Conservation (phyloP, 2,113 vertebrate genomes). For the Periophthalmus modestus region DNA sequence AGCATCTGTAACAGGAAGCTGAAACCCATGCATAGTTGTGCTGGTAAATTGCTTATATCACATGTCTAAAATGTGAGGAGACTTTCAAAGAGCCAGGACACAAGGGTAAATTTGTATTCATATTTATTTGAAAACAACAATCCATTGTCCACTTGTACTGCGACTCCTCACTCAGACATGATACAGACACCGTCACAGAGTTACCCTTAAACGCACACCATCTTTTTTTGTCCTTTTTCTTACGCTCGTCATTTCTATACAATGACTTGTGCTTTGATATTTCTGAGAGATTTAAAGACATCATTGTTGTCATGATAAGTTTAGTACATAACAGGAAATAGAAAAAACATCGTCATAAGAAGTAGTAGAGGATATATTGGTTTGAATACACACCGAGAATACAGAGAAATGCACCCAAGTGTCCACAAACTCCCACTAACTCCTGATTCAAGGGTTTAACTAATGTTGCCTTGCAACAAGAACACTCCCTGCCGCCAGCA, state of each 20-base stretch:
- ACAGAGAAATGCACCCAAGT: conserved; percentile 68
- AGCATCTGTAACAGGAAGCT: too few relatives aligned
- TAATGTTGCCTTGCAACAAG: conserved; percentile 64
- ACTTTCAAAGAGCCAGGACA: conserved; percentile 16
- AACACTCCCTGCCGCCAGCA: conserved; percentile 56
- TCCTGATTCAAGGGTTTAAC: conserved; percentile 45
- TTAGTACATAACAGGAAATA: conserved; percentile 58
- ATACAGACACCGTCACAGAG: conserved; percentile 78
- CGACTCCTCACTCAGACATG: conserved; percentile 75
- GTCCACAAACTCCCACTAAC: conserved; percentile 25
- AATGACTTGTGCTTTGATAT: conserved; percentile 82
- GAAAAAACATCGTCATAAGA: conserved; percentile 56
- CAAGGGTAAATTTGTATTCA: conserved; percentile 55
- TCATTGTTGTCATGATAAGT: conserved; percentile 61
- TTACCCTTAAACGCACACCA: conserved; percentile 70
- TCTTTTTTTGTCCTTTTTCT: conserved; percentile 53
- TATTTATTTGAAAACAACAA: conserved; percentile 84
- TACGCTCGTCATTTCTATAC: conserved; percentile 66
- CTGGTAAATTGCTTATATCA: background rate
- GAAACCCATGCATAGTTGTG: background rate
- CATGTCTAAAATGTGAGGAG: background rate
- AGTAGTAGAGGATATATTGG: conserved; percentile 72
- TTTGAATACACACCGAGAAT: conserved; percentile 72
- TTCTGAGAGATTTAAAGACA: conserved; percentile 73
- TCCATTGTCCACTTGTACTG: conserved; percentile 73